phyloP scores from a whole-genome alignment of 2,888 invertebrate species.

The Stictocephala bisonia region DNA sequence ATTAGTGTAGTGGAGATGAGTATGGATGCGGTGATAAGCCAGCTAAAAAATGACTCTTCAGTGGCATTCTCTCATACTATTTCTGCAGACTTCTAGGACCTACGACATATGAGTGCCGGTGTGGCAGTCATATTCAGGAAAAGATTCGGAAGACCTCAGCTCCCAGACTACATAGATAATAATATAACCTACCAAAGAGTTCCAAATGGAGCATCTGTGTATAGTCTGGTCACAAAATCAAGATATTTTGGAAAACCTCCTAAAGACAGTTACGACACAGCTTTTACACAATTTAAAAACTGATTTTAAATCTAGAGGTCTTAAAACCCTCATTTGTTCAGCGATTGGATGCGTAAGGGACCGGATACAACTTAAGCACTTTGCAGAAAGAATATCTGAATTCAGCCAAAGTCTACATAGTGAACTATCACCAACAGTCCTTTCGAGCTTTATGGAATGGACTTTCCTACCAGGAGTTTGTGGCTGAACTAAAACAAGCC shows the following conservation, averaged over 20 bases:
- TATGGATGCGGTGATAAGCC: neutral
- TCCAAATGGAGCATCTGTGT: neutral
- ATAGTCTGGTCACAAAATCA: constrained; percentile 1
- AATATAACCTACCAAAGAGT: neutral
- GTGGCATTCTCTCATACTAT: constrained; percentile 1
- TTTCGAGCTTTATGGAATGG: neutral
- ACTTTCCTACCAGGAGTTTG: neutral
- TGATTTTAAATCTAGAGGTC: neutral
- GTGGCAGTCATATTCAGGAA: constrained; percentile 3
- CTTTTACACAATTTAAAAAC: neutral
- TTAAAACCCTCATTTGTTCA: neutral
- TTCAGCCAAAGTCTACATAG: neutral
- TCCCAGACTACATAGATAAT: neutral
- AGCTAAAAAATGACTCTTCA: neutral
- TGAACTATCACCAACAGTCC: neutral
- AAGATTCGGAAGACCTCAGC: neutral
- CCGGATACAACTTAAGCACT: neutral
- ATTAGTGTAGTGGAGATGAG: neutral
- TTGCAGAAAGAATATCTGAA: neutral
- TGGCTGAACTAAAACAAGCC: too few relatives aligned
- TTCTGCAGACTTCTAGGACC: neutral
- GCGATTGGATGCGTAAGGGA: constrained; percentile 22
- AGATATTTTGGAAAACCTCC: neutral
- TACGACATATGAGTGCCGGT: neutral
- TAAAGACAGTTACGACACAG: neutral